phyloP scores from a whole-genome alignment of 2,797 vertebrate genomes.

The Numenius phaeopus region DNA sequence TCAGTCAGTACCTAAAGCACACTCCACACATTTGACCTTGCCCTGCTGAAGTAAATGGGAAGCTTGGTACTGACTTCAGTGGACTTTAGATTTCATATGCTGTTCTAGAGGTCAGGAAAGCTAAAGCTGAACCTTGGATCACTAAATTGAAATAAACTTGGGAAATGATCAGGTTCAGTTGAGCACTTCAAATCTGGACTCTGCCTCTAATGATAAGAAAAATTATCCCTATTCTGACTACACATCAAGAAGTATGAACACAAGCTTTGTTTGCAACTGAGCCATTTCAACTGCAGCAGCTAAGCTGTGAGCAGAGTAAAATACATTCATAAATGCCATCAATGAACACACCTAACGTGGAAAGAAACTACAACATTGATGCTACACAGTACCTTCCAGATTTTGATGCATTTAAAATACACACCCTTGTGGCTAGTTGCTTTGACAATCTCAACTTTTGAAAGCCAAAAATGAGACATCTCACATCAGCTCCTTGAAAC shows the following conservation, averaged over 20 bases:
- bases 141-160: not conserved
- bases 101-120: not conserved
- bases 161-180: not conserved
- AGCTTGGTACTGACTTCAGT: not conserved
- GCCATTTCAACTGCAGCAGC: not conserved
- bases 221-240: not conserved
- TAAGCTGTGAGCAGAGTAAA: not conserved
- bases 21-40: accelerated
- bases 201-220: not conserved
- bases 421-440: not conserved
- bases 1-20: not conserved
- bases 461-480: not conserved
- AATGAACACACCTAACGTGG: not conserved
- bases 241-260: not conserved
- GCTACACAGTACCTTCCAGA: not conserved
- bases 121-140: not conserved
- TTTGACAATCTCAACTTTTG: not conserved
- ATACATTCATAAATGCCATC: not conserved
- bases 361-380: accelerated
- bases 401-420: not conserved
- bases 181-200: not conserved
- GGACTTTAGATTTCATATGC: not conserved
- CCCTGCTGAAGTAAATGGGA: not conserved
- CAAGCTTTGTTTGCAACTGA: not conserved
- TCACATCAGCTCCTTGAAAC: not conserved